Evolutionary conservation across 2,797 vertebrate genomes (phyloP).

Genomic region (Acipenser transmontanus): DNA sequence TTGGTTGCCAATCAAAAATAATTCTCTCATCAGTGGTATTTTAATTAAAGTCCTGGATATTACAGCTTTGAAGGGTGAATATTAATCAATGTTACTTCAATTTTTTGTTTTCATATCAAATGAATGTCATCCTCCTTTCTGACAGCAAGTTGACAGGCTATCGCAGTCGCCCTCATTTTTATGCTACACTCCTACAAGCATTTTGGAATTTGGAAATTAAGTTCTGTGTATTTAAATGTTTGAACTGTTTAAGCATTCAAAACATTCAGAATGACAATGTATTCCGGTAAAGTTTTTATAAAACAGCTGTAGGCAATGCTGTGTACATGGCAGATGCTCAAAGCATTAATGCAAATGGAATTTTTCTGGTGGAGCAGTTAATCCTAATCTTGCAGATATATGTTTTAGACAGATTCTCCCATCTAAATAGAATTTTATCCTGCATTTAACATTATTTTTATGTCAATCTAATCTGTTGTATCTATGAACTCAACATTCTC

Average conservation of each 20-base stretch:
- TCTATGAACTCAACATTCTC: background rate
- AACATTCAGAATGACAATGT: background rate
- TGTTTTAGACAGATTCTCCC: slow-evolving; percentile 3
- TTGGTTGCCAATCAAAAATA: background rate
- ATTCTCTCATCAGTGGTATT: slow-evolving; percentile 11
- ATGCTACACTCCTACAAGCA: background rate
- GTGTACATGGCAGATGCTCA: background rate
- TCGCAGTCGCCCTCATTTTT: background rate
- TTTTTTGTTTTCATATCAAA: slow-evolving; percentile 9
- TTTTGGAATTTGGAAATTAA: slow-evolving; percentile 1
- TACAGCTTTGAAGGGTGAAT: background rate
- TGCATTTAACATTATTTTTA: background rate
- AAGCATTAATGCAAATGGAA: slow-evolving; percentile 5
- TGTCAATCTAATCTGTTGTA: background rate
- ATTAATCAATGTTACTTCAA: slow-evolving; percentile 5
- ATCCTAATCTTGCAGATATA: slow-evolving; percentile 4
- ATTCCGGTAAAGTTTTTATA: background rate
- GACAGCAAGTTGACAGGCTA: slow-evolving; percentile 1
- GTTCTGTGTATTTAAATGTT: slow-evolving; percentile 5
- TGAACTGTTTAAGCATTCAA: background rate
- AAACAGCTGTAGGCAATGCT: slow-evolving; percentile 3
- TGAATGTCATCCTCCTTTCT: slow-evolving; percentile 5
- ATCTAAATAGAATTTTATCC: background rate
- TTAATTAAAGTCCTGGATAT: slow-evolving; percentile 13
- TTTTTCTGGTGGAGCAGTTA: slow-evolving; percentile 4